Evolutionary conservation across 2,797 vertebrate species (phyloP).

Genomic region (Pipistrellus pipistrellus): DNA sequence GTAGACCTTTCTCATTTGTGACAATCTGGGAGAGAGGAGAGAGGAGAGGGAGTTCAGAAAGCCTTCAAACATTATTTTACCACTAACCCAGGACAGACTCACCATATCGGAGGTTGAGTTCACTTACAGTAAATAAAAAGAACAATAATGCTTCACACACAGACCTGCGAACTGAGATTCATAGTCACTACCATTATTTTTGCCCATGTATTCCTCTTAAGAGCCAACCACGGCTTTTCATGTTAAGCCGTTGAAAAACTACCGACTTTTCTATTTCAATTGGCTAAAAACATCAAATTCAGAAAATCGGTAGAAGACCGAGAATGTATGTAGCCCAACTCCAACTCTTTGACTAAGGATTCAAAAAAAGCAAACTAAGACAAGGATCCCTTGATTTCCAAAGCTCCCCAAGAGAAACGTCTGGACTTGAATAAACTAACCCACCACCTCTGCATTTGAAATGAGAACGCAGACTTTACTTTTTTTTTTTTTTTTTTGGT

Average conservation of each 20-base stretch:
- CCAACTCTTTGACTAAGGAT: background rate
- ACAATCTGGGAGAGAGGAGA: background rate
- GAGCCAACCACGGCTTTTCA: background rate
- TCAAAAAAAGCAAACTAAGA: background rate
- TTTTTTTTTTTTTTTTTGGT: background rate
- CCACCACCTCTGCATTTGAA: background rate
- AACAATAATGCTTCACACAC: background rate
- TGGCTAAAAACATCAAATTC: slow-evolving; percentile 18
- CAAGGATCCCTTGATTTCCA: background rate
- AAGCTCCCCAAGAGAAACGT: background rate
- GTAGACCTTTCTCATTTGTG: background rate
- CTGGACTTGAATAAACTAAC: background rate
- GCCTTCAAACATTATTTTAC: background rate
- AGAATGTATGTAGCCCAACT: background rate
- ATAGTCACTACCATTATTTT: background rate
- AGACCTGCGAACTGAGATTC: background rate
- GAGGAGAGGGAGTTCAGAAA: background rate
- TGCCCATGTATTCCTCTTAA: background rate
- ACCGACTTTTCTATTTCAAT: background rate
- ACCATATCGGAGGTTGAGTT: background rate
- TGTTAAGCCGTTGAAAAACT: background rate
- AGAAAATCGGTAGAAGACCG: background rate
- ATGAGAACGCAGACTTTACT: background rate
- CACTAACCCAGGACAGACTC: background rate
- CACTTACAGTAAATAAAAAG: background rate